Percentiles rank a stretch among this genome's conserved stretches.
phyloP scores from a whole-genome alignment of 2,888 invertebrate species.

The Bedellia somnulentella region DNA sequence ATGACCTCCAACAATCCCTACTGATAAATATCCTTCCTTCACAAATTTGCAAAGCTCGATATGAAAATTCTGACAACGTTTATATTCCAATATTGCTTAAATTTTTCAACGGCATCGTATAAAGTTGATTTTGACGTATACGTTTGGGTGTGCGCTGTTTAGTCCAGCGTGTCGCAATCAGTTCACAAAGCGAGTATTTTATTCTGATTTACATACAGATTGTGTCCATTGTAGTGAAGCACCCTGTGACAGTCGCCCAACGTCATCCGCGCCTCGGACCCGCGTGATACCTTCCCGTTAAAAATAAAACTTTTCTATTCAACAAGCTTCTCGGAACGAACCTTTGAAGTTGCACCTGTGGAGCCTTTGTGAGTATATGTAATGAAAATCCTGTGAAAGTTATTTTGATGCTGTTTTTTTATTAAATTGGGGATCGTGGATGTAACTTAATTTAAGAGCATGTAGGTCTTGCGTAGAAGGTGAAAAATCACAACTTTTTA shows the following conservation, averaged over 20 bases:
- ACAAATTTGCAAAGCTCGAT: no score
- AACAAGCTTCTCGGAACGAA: neutral
- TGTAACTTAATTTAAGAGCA: no score
- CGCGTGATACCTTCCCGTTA: slow-evolving; percentile 16
- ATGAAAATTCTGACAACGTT: neutral
- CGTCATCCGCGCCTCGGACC: slow-evolving; percentile 15
- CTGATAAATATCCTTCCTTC: no score
- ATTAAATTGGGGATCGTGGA: no score
- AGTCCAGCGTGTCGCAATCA: slow-evolving; percentile 52
- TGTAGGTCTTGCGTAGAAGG: no score
- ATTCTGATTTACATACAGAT: slow-evolving; percentile 55
- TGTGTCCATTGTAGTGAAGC: slow-evolving; percentile 40
- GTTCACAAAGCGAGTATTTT: slow-evolving; percentile 50
- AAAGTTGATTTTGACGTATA: neutral
- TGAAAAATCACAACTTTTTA: no score
- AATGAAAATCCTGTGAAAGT: no score
- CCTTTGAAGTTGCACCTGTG: neutral
- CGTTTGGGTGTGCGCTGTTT: slow-evolving; percentile 22
- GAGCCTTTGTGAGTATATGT: neutral
- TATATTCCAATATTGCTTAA: neutral
- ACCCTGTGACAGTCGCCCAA: slow-evolving; percentile 50
- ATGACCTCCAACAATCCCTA: no score
- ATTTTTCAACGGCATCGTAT: neutral
- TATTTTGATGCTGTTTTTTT: no score
- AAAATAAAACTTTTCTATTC: no score